Percentiles rank a stretch among this genome's conserved stretches.
These are phyloP conservation scores for Anisognathus igniventris DNA, from an alignment of 2,797 vertebrate species.

Conservation along the genomic window DNA sequence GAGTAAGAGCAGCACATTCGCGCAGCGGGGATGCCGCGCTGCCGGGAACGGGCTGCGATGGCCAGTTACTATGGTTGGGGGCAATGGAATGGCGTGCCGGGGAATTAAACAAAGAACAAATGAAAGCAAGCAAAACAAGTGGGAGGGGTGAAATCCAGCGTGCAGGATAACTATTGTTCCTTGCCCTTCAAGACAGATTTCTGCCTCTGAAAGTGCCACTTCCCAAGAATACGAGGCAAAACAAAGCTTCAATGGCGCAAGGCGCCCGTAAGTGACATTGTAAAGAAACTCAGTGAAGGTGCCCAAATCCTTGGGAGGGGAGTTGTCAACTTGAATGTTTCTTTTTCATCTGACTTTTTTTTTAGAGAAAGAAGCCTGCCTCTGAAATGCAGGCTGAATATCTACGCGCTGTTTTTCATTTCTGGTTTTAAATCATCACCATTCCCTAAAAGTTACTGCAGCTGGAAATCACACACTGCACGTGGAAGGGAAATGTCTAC, in stretches of 20 bases:
- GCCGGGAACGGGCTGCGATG: not conserved
- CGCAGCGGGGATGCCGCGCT: conserved; percentile 2
- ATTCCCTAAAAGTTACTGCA: not conserved
- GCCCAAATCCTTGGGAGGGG: conserved; percentile 45
- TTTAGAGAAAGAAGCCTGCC: not conserved
- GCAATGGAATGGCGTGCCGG: conserved; percentile 42
- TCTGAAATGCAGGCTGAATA: not conserved
- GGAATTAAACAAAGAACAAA: conserved; percentile 60
- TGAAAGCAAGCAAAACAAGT: conserved; percentile 63
- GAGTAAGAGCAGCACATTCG: not conserved
- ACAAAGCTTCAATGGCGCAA: conserved; percentile 40
- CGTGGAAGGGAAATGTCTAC: not conserved
- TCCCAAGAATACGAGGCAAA: conserved; percentile 42
- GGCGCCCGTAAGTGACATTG: conserved; percentile 1
- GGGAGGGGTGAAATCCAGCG: conserved; percentile 55
- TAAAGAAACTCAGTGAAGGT: conserved; percentile 38
- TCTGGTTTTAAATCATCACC: not conserved
- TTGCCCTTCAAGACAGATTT: conserved; percentile 38
- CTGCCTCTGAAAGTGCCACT: conserved; percentile 61
- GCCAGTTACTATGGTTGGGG: conserved; percentile 56
- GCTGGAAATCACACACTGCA: not conserved
- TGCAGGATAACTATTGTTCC: conserved; percentile 57
- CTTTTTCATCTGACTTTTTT: conserved; percentile 1
- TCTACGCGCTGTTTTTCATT: fast-evolving
- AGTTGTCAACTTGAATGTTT: conserved; percentile 51